Evolutionary conservation across 2,797 vertebrate genomes (phyloP).

Genomic region (Phoxinus dragarum): DNA sequence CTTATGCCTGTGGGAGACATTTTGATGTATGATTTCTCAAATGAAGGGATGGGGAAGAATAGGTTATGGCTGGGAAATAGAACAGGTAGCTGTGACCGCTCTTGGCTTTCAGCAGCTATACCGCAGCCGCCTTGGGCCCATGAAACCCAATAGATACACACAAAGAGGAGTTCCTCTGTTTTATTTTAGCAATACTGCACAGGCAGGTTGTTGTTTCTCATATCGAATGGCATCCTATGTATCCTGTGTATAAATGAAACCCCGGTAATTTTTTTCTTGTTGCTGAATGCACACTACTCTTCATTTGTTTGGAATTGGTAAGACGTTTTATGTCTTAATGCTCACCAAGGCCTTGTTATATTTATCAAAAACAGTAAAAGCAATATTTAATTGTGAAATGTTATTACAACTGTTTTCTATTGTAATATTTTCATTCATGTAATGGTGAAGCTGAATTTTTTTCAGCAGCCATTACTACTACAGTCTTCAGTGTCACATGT

Average conservation of each 20-base stretch:
- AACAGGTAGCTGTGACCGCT: conserved; percentile 15
- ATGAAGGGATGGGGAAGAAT: conserved; percentile 66
- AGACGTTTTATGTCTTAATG: background rate
- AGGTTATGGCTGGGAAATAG: conserved; percentile 34
- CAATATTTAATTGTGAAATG: background rate
- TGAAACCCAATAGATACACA: conserved; percentile 17
- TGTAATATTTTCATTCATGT: background rate
- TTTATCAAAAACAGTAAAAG: background rate
- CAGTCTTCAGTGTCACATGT: background rate
- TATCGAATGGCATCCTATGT: background rate
- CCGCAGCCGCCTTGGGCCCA: background rate
- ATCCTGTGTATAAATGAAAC: background rate
- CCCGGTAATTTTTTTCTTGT: background rate
- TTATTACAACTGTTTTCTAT: background rate
- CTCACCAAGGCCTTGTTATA: background rate
- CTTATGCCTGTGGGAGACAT: conserved; percentile 73
- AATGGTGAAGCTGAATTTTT: background rate
- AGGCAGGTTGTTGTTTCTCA: background rate
- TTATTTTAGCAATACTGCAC: background rate
- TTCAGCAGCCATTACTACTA: background rate
- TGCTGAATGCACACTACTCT: conserved; percentile 2
- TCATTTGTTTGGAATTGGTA: background rate
- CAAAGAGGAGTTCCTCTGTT: background rate
- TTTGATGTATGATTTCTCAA: conserved; percentile 78
- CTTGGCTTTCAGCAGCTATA: conserved; percentile 15